These are phyloP conservation scores for Sialis fuliginosa DNA, from an alignment of 2,888 invertebrate species.

Conservation along the genomic window DNA sequence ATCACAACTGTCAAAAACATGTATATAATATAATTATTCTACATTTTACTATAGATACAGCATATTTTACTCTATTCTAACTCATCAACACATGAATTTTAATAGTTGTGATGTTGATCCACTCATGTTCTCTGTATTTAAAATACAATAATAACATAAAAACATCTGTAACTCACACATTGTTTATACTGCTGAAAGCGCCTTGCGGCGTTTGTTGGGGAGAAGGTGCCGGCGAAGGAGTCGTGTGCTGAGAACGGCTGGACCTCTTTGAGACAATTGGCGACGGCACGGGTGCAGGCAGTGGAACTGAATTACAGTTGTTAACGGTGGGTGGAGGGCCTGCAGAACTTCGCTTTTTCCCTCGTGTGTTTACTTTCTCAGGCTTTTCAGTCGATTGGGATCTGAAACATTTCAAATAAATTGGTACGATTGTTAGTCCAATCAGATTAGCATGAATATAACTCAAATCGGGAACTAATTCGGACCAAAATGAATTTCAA, in stretches of 20 bases:
- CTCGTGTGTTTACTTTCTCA: conserved; percentile 19
- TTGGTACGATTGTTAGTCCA: not conserved
- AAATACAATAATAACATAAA: not conserved
- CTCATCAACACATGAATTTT: too few species aligned
- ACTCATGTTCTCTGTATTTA: too few species aligned
- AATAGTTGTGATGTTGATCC: too few species aligned
- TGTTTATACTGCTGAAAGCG: conserved; percentile 11
- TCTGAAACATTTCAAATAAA: conserved; percentile 14
- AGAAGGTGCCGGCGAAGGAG: conserved; percentile 9
- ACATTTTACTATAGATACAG: too few species aligned
- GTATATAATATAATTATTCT: too few species aligned
- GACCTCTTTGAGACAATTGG: conserved; percentile 10
- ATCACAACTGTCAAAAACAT: too few species aligned
- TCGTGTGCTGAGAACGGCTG: conserved; percentile 13
- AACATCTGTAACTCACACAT: not conserved
- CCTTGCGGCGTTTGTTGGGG: conserved; percentile 3
- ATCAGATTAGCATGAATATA: too few species aligned
- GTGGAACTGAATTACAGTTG: conserved; percentile 5
- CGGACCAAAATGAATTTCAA: not conserved
- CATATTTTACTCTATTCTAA: too few species aligned
- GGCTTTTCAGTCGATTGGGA: conserved; percentile 28
- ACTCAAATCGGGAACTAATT: too few species aligned
- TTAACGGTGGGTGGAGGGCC: conserved; percentile 5
- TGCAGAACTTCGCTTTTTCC: conserved; percentile 17
- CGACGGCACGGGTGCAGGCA: conserved; percentile 4